Conservation (phyloP, 1,140 invertebrate genomes). For the Lepidurus arcticus region DNA sequence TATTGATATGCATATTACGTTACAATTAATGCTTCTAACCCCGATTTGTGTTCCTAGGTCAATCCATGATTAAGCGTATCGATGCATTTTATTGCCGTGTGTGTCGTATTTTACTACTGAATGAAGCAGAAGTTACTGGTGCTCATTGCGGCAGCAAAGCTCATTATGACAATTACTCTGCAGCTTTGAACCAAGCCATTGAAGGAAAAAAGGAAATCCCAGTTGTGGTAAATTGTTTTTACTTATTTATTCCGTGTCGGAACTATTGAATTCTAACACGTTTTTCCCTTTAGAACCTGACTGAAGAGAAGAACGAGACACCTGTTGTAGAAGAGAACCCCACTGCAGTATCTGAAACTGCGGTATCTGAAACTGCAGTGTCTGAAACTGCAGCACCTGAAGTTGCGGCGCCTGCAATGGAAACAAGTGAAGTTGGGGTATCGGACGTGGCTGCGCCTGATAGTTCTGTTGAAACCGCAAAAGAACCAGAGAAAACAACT, state of each 20-base stretch:
- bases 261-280: too few species aligned
- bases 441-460: too few species aligned
- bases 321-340: neutral
- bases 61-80: constrained; percentile 37
- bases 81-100: constrained; percentile 37
- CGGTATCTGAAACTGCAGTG: neutral
- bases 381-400: neutral
- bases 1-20: neutral
- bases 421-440: too few species aligned
- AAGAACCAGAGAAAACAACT: neutral
- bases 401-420: too few species aligned
- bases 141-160: constrained; percentile 39
- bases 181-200: constrained; percentile 34
- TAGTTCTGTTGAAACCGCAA: neutral
- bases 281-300: neutral
- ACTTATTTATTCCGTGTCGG: neutral
- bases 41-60: constrained; percentile 33
- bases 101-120: constrained; percentile 38
- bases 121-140: constrained; percentile 36
- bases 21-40: neutral
- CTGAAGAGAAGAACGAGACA: neutral
- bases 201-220: neutral
- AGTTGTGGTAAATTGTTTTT: neutral
- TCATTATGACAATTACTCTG: constrained; percentile 39
- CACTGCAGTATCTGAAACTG: neutral